phyloP scores from a whole-genome alignment of 2,888 invertebrate genomes.

The Drosophila barbarae region DNA sequence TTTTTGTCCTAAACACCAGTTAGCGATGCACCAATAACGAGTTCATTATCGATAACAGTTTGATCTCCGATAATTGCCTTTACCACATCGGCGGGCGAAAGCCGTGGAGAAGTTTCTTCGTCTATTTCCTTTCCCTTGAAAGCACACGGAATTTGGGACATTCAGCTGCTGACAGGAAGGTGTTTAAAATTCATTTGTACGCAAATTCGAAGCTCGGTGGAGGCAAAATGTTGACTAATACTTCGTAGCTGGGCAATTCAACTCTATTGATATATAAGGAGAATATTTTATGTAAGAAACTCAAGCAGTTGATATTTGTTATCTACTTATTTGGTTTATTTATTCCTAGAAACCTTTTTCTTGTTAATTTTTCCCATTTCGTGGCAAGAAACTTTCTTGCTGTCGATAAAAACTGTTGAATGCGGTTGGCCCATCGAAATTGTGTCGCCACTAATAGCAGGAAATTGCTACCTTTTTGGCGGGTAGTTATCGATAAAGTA shows the following conservation, averaged over 20 bases:
- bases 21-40: slow-evolving; percentile 14
- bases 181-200: background rate
- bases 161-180: background rate
- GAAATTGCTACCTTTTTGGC: background rate
- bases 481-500: background rate
- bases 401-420: slow-evolving; percentile 13
- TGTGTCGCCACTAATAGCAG: background rate
- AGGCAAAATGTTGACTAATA: background rate
- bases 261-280: background rate
- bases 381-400: background rate
- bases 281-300: background rate
- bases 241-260: background rate
- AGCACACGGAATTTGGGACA: slow-evolving; percentile 7
- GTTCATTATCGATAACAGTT: slow-evolving; percentile 12
- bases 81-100: background rate
- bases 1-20: slow-evolving; percentile 22
- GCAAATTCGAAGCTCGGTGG: too few species aligned
- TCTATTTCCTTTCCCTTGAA: background rate
- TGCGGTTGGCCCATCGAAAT: background rate
- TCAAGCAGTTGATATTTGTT: background rate
- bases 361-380: background rate
- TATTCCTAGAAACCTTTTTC: background rate
- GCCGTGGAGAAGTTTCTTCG: background rate
- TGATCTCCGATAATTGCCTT: background rate
- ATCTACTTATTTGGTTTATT: background rate